Evolutionary conservation across 2,888 invertebrate genomes (phyloP).

Genomic region (Marronus borbonicus): DNA sequence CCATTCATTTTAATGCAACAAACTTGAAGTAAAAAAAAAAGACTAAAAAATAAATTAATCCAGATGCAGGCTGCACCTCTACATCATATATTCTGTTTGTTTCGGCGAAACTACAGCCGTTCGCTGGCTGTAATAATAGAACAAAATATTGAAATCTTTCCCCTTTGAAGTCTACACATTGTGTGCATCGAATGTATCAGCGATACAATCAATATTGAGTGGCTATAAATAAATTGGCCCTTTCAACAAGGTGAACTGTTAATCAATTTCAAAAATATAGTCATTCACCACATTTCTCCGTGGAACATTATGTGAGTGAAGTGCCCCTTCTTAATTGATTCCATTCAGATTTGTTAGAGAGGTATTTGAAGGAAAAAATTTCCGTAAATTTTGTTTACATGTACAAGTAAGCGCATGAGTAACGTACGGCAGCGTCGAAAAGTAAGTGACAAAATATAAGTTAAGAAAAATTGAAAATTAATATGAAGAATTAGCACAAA

Average conservation of each 20-base stretch:
- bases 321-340: too few species aligned
- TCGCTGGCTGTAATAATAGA: slow-evolving; percentile 24
- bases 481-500: too few species aligned
- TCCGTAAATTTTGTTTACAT: too few species aligned
- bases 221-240: slow-evolving; percentile 41
- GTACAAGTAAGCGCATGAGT: too few species aligned
- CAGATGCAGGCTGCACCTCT: not conserved
- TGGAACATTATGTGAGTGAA: not conserved
- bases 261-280: slow-evolving; percentile 55
- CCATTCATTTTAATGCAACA: too few species aligned
- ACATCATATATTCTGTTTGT: not conserved
- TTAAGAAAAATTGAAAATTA: too few species aligned
- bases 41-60: not conserved
- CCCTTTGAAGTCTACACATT: slow-evolving; percentile 46
- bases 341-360: too few species aligned
- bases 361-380: too few species aligned
- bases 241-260: slow-evolving; percentile 50
- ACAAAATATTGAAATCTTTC: slow-evolving; percentile 42
- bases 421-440: too few species aligned
- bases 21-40: not conserved
- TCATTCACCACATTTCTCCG: not conserved
- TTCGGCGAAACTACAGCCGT: not conserved
- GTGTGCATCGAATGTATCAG: slow-evolving; percentile 41
- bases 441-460: too few species aligned
- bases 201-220: slow-evolving; percentile 47